Evolutionary conservation across 1,140 invertebrate genomes (phyloP).

Genomic region (Formica exsecta): DNA sequence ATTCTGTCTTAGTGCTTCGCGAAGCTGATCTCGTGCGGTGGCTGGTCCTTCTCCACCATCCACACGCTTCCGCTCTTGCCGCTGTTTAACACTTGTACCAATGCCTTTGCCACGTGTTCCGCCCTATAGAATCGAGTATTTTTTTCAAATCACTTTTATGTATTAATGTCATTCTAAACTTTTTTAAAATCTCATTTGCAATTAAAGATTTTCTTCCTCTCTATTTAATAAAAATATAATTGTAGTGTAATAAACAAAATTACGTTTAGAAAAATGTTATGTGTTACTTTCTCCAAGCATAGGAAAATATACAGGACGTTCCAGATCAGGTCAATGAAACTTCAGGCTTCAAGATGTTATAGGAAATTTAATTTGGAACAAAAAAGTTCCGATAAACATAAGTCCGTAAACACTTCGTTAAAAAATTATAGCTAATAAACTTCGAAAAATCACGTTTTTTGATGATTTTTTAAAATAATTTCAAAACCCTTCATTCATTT

Average conservation of each 20-base stretch:
- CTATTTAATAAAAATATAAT: not conserved
- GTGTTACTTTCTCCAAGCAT: too few species aligned
- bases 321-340: too few species aligned
- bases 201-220: not conserved
- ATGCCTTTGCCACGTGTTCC: slow-evolving; percentile 89
- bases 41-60: slow-evolving; percentile 90
- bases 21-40: slow-evolving; percentile 88
- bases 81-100: slow-evolving; percentile 89
- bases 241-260: not conserved
- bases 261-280: not conserved
- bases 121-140: slow-evolving; percentile 82
- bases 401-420: too few species aligned
- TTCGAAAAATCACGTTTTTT: too few species aligned
- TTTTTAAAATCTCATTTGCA: not conserved
- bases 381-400: too few species aligned
- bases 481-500: too few species aligned
- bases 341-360: too few species aligned
- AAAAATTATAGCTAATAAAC: too few species aligned
- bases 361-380: too few species aligned
- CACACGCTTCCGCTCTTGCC: slow-evolving; percentile 91
- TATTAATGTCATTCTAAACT: not conserved
- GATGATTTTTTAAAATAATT: too few species aligned
- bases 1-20: slow-evolving; percentile 75
- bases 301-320: too few species aligned
- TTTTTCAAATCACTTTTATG: not conserved